Evolutionary conservation across 2,888 invertebrate genomes (phyloP).

Genomic region (Dasypogon diadema): DNA sequence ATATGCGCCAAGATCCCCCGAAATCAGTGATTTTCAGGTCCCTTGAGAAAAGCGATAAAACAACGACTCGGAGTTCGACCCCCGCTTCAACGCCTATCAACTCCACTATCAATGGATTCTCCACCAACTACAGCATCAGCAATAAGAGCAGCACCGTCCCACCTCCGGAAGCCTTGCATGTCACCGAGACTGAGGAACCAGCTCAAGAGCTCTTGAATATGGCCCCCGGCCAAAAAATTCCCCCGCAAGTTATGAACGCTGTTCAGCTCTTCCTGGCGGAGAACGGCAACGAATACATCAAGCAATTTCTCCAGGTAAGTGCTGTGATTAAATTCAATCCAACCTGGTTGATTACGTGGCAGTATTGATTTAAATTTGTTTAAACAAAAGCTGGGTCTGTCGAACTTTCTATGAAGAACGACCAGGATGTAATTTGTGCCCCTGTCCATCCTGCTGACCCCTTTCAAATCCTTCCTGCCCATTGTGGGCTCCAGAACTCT

Average conservation of each 20-base stretch:
- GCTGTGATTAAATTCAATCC: background rate
- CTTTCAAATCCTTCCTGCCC: too few relatives aligned
- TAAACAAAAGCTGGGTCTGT: background rate
- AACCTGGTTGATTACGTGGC: background rate
- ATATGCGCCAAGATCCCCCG: background rate
- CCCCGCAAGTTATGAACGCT: constrained; percentile 74
- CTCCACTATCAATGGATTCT: background rate
- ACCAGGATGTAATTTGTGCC: too few relatives aligned
- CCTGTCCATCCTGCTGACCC: too few relatives aligned
- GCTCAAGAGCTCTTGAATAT: background rate
- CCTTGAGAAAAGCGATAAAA: background rate
- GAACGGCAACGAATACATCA: constrained; percentile 76
- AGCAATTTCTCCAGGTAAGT: constrained; percentile 76
- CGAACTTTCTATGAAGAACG: background rate
- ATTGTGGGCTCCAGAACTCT: too few relatives aligned
- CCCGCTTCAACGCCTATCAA: constrained; percentile 18
- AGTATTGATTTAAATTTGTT: constrained; percentile 1
- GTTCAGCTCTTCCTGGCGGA: constrained; percentile 74
- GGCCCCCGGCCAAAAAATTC: constrained; percentile 65
- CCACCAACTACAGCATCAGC: background rate
- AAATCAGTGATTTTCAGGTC: background rate
- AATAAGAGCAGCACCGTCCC: constrained; percentile 49
- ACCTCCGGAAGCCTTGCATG: constrained; percentile 56
- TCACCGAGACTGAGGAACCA: constrained; percentile 1
- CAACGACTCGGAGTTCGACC: constrained; percentile 16